A percentile compares a stretch with the other conserved stretches of the same genome.
phyloP scores from a whole-genome alignment of 2,797 vertebrate species.

The Philypnodon macrostomus region DNA sequence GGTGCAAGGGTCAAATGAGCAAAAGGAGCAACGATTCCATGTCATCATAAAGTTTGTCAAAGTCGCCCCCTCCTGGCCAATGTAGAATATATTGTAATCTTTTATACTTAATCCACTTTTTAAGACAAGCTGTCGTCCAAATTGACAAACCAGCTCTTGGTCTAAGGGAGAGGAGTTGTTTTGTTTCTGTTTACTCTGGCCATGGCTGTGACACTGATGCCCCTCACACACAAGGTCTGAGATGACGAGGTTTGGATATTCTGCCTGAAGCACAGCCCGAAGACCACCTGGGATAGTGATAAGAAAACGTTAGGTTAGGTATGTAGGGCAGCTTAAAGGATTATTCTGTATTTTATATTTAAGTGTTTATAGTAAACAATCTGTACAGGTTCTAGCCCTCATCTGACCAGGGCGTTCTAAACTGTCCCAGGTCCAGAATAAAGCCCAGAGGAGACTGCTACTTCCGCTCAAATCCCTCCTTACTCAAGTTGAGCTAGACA shows the following conservation, averaged over 20 bases:
- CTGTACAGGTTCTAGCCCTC: no score
- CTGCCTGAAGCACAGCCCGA: slow-evolving; percentile 43
- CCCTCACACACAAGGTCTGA: slow-evolving; percentile 69
- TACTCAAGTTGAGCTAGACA: no score
- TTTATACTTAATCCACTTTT: slow-evolving; percentile 48
- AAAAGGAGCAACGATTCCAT: slow-evolving; percentile 84
- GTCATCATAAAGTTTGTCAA: slow-evolving; percentile 89
- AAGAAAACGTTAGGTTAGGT: not conserved
- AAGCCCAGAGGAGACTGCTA: no score
- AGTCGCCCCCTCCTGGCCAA: slow-evolving; percentile 79
- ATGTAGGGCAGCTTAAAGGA: not conserved
- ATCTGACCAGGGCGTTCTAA: no score
- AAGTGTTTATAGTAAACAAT: no score
- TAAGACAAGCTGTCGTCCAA: slow-evolving; percentile 71
- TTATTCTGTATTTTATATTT: no score
- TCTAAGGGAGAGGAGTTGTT: slow-evolving; percentile 10
- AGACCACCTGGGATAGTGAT: slow-evolving; percentile 58
- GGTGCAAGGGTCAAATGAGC: slow-evolving; percentile 83
- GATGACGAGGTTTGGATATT: slow-evolving; percentile 70
- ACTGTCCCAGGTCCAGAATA: no score
- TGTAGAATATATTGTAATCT: slow-evolving; percentile 74
- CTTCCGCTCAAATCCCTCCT: no score
- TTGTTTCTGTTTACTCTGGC: slow-evolving; percentile 5
- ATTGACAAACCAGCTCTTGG: slow-evolving; percentile 56
- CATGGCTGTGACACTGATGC: slow-evolving; percentile 50